Evolutionary conservation across 2,797 vertebrate genomes (phyloP), one percentile per base, ranked within the genome.

Genomic region (Coregonus suidteri): DNA sequence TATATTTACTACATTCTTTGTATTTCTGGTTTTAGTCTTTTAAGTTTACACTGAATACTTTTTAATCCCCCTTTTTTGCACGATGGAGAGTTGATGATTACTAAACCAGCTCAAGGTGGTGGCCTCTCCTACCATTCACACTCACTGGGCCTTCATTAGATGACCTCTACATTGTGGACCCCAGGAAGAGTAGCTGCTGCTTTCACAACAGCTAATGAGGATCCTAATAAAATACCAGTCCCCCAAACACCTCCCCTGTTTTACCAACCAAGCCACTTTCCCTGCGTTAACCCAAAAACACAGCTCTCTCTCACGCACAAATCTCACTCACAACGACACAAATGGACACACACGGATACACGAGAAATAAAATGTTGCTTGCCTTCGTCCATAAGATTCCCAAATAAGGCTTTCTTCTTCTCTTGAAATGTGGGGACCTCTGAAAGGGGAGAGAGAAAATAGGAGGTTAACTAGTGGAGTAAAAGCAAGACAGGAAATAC

Each of bases 301-400:
- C 37, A 30, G 41, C 41, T 47, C 41, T 47, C 41, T 47, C 41
- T 35, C 16, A n/a, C 15, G 20, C 16, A 67, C 66, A 52, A 11
- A 47, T 16, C 6, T 5, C n/a, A 77, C 18, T 31, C 4, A 65
- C 64, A 25, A 25, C 25, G 25, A 25, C 25, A 25, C 25, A 25
- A 25, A 25, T 25, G 25, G 25, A 25, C 25, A 34, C 31, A 34
- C 31, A 47, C 41, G 11, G 20, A 70, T 15, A 56, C 25, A 47
- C 20, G 20, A 15, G 15, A 16, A 14, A 65, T 3, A 47, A 68
- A 71, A 64, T 34, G 20, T 80, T 30, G 91, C 93, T 81, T 85
- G 92, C 95, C 95, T 95, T 95, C 95, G 94, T 95, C 95, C 95
- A 95, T 95, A 95, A 93, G 95, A 95, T 94, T 95, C 91, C 91